phyloP scores from a whole-genome alignment of 2,888 invertebrate genomes.

The Platerodrilus igneus region DNA sequence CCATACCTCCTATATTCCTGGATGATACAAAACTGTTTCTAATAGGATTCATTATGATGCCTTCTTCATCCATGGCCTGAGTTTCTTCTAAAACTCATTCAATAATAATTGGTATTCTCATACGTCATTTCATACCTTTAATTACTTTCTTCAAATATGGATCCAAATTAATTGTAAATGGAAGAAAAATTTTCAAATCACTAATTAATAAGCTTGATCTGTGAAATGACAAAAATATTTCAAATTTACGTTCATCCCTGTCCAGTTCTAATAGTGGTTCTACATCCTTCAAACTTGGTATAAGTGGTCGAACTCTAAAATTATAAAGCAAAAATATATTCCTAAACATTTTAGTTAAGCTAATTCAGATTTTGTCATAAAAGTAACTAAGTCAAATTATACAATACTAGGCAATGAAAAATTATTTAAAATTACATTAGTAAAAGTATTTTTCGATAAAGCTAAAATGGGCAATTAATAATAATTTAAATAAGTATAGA shows the following conservation, averaged over 20 bases:
- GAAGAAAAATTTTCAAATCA: conserved; percentile 90
- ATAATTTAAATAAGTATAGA: no score
- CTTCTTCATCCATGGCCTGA: conserved; percentile 61
- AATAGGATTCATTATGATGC: conserved; percentile 38
- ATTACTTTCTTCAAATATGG: conserved; percentile 96
- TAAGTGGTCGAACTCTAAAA: conserved; percentile 70
- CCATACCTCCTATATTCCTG: conserved; percentile 9
- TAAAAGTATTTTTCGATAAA: no score
- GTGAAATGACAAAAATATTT: conserved; percentile 87
- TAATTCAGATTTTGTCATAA: no score
- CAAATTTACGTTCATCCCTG: conserved; percentile 90
- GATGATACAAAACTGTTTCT: conserved; percentile 28
- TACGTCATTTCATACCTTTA: conserved; percentile 62
- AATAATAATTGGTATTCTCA: neutral
- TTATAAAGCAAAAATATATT: no score
- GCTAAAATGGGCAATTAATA: no score
- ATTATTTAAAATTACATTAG: no score
- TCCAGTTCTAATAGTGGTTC: conserved; percentile 89
- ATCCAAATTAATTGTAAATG: conserved; percentile 97
- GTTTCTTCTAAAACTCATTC: conserved; percentile 57
- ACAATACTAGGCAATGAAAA: no score
- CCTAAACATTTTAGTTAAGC: no score
- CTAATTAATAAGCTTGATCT: conserved; percentile 78
- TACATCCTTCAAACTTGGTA: conserved; percentile 79
- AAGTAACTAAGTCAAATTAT: no score